Conservation (phyloP, 1,140 invertebrate species). For the Drosophila chauvacae region DNA sequence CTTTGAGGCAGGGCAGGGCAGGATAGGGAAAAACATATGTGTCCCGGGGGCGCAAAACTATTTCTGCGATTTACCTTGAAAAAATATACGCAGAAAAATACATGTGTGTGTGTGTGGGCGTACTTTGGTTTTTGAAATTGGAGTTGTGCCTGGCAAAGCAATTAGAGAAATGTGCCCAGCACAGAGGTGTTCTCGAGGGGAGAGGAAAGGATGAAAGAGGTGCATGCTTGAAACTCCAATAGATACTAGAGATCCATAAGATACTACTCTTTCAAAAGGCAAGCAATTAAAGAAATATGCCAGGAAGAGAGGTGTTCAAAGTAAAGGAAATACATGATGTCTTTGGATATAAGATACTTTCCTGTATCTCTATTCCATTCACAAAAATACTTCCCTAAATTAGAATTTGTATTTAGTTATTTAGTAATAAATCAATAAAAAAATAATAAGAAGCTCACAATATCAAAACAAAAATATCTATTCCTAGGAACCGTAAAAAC, state of each 20-base stretch:
- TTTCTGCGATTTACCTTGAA: conserved; percentile 80
- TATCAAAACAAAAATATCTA: not conserved
- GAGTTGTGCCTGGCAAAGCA: conserved; percentile 41
- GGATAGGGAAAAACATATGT: conserved; percentile 48
- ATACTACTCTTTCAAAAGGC: conserved; percentile 18
- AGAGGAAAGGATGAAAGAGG: not conserved
- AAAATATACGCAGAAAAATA: conserved; percentile 55
- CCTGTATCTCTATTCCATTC: not conserved
- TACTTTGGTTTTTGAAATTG: conserved; percentile 31
- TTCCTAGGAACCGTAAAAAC: conserved; percentile 3
- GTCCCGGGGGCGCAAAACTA: conserved; percentile 52
- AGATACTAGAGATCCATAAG: conserved; percentile 6
- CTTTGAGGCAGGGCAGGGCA: conserved; percentile 38
- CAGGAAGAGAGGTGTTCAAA: not conserved
- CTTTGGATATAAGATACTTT: not conserved
- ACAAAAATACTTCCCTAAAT: not conserved
- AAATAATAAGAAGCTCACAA: too few relatives aligned
- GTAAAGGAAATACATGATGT: not conserved
- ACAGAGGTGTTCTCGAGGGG: conserved; percentile 2
- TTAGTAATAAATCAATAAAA: not conserved
- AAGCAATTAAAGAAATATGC: conserved; percentile 5
- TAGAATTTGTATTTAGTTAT: not conserved
- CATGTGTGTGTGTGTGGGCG: conserved; percentile 46
- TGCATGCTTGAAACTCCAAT: not conserved
- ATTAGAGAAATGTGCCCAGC: conserved; percentile 40